These are phyloP conservation scores for Phacellophora camtschatica DNA, from an alignment of 30 jellyfish, hydroid and myxozoan species.

Conservation along the genomic window DNA sequence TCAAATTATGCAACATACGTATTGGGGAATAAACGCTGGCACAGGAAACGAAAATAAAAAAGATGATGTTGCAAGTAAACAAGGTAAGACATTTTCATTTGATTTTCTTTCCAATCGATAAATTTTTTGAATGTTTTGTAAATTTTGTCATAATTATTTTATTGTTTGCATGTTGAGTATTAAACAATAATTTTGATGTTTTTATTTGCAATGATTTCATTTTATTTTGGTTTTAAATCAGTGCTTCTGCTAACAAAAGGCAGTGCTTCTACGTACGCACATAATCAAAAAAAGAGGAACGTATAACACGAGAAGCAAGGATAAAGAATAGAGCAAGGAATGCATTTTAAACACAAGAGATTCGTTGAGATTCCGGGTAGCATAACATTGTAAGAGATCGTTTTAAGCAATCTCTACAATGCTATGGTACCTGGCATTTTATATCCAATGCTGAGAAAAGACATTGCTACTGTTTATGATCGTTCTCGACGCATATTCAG, in stretches of 20 bases:
- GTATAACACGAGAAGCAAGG: background rate
- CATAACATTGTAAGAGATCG: conserved; percentile 99
- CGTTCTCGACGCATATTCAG: too few relatives aligned
- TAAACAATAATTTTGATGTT: too few relatives aligned
- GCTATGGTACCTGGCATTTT: conserved; percentile 84
- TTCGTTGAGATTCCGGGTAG: conserved; percentile 76
- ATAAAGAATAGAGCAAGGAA: background rate
- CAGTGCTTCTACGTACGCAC: too few relatives aligned
- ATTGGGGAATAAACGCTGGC: conserved; percentile 16
- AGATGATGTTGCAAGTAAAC: conserved; percentile 32
- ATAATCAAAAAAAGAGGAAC: too few relatives aligned
- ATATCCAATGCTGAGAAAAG: background rate
- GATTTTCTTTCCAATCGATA: background rate
- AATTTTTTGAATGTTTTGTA: too few relatives aligned
- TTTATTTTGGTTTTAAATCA: too few relatives aligned
- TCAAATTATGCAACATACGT: background rate
- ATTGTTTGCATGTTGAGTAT: too few relatives aligned
- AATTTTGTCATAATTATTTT: too few relatives aligned
- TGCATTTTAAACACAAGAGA: background rate
- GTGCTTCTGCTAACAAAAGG: too few relatives aligned
- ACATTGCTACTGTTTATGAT: too few relatives aligned
- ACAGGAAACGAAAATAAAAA: background rate
- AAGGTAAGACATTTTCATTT: background rate
- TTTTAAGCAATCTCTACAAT: conserved; percentile 71
- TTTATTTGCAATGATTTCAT: too few relatives aligned